Base-by-base conservation (phyloP, 2,888 invertebrate genomes). In the Zele albiditarsus region DNA sequence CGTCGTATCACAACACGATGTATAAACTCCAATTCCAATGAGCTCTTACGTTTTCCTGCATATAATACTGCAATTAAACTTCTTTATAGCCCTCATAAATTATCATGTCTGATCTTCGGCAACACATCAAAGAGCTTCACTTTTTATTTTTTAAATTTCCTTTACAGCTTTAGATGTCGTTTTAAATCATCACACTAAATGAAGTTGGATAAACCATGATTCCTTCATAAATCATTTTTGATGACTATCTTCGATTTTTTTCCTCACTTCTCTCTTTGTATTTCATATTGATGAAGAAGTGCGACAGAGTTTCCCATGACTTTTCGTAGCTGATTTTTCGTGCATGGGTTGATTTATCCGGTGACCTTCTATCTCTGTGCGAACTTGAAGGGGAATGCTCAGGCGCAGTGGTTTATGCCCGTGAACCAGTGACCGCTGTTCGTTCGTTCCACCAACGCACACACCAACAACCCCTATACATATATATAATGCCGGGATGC, bases 381-480 rank as follows among this genome's bases (percentile, higher is more conserved):
- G 76, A 78, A 74, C 74, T 76, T 76, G 77, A 69, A 78, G 65
- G 49, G 62, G 63, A 77, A 75, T 77, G 80, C 79, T 80, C 80
- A 78, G 73, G 80, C 81, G 81, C 80, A 79, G 14, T 66, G 31
- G 62, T 74, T 73, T 68, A 65, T 76, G 74, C 33, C 75, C 74
- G 70, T 76, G 77, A 80, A 79, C 72, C 38, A 49, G 76, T 77
- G 79, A 78, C 77, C 72, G 79, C 77, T 77, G 72, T 79, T 14
- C 8, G 14, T 53, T 53, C 20, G 20, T 53, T 53, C n/a, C 20
- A 53, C 53, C 20, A 53, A 0, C 20, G 53, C 62, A 73, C 62
- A 60, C 28, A 42, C 65, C 10, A 38, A 38, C 53, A 75, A 53
- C 60, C 78, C 71, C 69, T 70, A 78, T 69, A 78, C 68, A 77